phyloP scores from a whole-genome alignment of 2,113 vertebrate species.

The Paralichthys olivaceus region DNA sequence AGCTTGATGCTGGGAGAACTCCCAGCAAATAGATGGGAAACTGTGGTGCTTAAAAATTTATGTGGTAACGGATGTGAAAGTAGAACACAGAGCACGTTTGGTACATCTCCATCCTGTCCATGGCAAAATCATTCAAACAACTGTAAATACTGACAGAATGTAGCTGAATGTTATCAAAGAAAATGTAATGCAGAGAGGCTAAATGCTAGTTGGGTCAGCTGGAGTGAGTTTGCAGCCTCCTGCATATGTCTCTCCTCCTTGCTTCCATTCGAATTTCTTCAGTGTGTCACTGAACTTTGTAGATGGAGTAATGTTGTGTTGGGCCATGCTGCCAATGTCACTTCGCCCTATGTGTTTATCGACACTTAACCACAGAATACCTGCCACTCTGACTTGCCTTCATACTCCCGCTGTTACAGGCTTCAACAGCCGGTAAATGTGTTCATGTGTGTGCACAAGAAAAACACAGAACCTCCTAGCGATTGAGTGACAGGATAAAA shows the following conservation, averaged over 20 bases:
- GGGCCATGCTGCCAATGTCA: constrained; percentile 31
- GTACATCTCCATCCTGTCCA: too few relatives aligned
- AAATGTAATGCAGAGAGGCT: background rate
- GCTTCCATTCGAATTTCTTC: background rate
- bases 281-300: background rate
- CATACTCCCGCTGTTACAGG: background rate
- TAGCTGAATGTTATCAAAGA: background rate
- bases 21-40: background rate
- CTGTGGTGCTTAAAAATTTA: background rate
- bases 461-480: background rate
- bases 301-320: background rate
- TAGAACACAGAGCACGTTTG: too few relatives aligned
- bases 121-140: background rate
- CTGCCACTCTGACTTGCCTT: constrained; percentile 3
- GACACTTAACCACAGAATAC: constrained; percentile 18
- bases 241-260: background rate
- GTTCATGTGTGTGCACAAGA: background rate
- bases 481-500: constrained; percentile 1
- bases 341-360: constrained; percentile 21
- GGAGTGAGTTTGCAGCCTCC: too few relatives aligned
- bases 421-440: too few relatives aligned
- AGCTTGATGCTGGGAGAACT: background rate
- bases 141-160: background rate
- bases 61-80: background rate
- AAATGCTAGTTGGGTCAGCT: too few relatives aligned